These are phyloP conservation scores for Dipodomys spectabilis DNA, from an alignment of 2,113 vertebrate species.

Conservation along the genomic window DNA sequence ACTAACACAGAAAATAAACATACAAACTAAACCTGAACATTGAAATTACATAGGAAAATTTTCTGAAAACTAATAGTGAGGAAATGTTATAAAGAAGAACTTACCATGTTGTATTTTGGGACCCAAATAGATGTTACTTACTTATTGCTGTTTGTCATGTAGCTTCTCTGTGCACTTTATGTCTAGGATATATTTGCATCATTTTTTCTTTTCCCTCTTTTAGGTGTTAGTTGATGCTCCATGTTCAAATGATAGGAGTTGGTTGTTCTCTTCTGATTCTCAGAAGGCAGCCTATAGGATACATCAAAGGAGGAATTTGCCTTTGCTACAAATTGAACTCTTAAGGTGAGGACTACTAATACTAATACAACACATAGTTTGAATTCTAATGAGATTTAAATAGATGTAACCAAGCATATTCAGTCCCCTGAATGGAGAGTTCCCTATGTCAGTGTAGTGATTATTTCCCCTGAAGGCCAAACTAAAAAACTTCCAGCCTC, in stretches of 20 bases:
- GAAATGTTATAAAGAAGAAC: constrained; percentile 8
- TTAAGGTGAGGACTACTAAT: constrained; percentile 84
- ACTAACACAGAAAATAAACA: background rate
- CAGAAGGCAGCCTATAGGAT: constrained; percentile 83
- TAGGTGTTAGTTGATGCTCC: constrained; percentile 91
- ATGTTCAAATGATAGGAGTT: constrained; percentile 97
- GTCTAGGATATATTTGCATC: background rate
- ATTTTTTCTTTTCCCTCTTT: background rate
- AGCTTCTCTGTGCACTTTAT: background rate
- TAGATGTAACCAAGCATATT: background rate
- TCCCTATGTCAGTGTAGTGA: background rate
- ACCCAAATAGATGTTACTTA: background rate
- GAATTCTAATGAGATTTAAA: background rate
- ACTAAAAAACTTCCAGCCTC: background rate
- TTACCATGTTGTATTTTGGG: background rate
- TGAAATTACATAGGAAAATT: background rate
- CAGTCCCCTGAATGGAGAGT: background rate
- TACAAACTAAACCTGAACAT: background rate
- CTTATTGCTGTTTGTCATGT: background rate
- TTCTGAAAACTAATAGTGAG: constrained; percentile 2
- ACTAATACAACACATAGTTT: background rate
- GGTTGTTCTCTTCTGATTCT: constrained; percentile 91
- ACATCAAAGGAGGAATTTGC: constrained; percentile 81
- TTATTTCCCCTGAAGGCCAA: background rate
- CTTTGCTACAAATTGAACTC: constrained; percentile 84